These are phyloP conservation scores for Craseonycteris thonglongyai DNA, from an alignment of 2,113 vertebrate genomes.

Conservation along the genomic window DNA sequence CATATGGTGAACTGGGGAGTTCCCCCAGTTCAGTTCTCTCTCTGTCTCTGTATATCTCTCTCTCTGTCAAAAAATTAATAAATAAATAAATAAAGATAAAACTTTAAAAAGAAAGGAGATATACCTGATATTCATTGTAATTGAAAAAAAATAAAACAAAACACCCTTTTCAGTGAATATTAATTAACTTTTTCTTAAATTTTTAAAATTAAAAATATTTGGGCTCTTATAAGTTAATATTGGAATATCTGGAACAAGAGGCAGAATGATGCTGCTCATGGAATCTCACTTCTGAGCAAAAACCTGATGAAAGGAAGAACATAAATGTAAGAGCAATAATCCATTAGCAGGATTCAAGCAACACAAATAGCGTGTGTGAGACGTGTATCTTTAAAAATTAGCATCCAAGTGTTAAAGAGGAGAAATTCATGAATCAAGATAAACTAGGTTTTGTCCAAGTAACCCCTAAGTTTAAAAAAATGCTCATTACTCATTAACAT, in stretches of 20 bases:
- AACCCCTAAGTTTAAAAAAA: background rate
- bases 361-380: background rate
- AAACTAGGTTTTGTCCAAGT: background rate
- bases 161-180: background rate
- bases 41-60: no score
- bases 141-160: background rate
- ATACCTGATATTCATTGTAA: background rate
- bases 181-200: background rate
- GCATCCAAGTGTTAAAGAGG: background rate
- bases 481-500: background rate
- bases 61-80: no score
- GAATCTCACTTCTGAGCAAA: background rate
- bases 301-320: background rate
- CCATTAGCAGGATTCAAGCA: background rate
- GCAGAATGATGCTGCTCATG: background rate
- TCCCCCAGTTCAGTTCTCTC: no score
- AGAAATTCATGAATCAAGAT: background rate
- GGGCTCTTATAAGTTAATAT: background rate
- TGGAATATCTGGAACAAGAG: background rate
- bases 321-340: background rate
- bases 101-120: background rate
- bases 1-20: no score
- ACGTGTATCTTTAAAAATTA: background rate
- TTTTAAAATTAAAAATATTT: background rate
- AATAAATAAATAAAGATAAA: no score